These are phyloP conservation scores for Nyctalus aviator DNA, from an alignment of 2,797 vertebrate genomes.

Conservation along the genomic window DNA sequence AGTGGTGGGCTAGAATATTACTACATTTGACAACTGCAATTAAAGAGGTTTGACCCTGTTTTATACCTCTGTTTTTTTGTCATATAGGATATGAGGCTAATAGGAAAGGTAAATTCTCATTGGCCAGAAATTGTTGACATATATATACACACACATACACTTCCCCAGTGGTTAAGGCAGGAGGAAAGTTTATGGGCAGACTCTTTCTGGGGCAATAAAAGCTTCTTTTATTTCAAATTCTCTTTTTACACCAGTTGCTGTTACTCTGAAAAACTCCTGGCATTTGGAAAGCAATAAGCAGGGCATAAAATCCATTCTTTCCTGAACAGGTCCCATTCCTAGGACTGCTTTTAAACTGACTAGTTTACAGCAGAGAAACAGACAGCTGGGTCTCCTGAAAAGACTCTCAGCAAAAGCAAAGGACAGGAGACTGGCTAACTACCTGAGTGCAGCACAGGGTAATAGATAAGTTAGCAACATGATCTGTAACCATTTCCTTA, in stretches of 20 bases:
- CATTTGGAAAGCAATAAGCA: conserved; percentile 85
- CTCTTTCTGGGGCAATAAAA: conserved; percentile 83
- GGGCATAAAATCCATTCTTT: conserved; percentile 84
- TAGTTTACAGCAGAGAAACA: conserved; percentile 76
- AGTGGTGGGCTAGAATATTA: background rate
- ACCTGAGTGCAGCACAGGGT: background rate
- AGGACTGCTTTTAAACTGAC: conserved; percentile 80
- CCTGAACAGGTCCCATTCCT: conserved; percentile 78
- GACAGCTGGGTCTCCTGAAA: conserved; percentile 41
- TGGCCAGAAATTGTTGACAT: conserved; percentile 67
- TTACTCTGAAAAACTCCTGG: conserved; percentile 86
- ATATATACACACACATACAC: conserved; percentile 43
- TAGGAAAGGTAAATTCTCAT: conserved; percentile 73
- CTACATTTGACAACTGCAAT: conserved; percentile 66
- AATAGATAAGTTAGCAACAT: background rate
- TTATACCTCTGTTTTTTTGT: conserved; percentile 64
- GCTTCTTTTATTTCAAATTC: conserved; percentile 81
- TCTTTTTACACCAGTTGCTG: conserved; percentile 84
- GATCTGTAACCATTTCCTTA: conserved; percentile 16
- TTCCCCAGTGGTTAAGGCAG: conserved; percentile 72
- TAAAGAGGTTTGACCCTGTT: conserved; percentile 67
- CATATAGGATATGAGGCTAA: conserved; percentile 69
- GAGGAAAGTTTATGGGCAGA: conserved; percentile 79
- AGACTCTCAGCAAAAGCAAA: conserved; percentile 43
- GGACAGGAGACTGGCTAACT: background rate